A percentile compares a stretch with the other conserved stretches of the same genome.
phyloP scores from a whole-genome alignment of 2,888 invertebrate species.

The Plebejus argus region DNA sequence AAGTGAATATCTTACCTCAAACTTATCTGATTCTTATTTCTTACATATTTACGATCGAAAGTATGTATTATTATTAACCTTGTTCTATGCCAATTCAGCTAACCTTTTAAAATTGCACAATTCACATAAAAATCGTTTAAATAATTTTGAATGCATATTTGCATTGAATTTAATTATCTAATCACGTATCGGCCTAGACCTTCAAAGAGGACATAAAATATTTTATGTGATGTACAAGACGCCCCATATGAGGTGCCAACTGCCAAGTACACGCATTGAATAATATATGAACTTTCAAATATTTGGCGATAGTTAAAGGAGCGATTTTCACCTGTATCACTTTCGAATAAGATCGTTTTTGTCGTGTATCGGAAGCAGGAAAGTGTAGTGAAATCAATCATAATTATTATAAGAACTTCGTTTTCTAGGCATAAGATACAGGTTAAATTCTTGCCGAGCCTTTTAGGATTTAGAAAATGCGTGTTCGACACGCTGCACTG shows the following conservation, averaged over 20 bases:
- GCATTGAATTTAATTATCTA: constrained; percentile 7
- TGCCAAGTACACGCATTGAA: constrained; percentile 9
- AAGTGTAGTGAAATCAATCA: constrained; percentile 42
- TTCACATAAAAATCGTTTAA: constrained; percentile 9
- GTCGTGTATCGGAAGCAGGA: neutral
- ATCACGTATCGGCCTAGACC: constrained; percentile 36
- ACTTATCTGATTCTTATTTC: neutral
- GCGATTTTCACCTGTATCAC: constrained; percentile 5
- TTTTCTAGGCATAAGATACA: constrained; percentile 44
- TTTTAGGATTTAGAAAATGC: constrained; percentile 20
- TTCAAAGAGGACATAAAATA: constrained; percentile 32
- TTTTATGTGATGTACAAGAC: constrained; percentile 30
- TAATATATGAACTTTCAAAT: constrained; percentile 31
- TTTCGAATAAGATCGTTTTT: constrained; percentile 4
- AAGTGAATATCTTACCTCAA: neutral
- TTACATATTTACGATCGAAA: neutral
- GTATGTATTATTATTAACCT: constrained; percentile 3
- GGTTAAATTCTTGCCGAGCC: constrained; percentile 39
- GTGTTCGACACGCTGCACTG: neutral
- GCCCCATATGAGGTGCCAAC: constrained; percentile 11
- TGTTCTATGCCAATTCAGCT: neutral
- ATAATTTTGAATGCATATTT: neutral
- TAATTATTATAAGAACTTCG: constrained; percentile 40
- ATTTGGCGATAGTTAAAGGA: constrained; percentile 1
- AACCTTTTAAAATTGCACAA: constrained; percentile 16